Percentiles rank a stretch among this genome's conserved stretches.
These are phyloP conservation scores for Spongia lamella DNA, from an alignment of 37 sponge, comb jelly and placozoan species.

Conservation along the genomic window DNA sequence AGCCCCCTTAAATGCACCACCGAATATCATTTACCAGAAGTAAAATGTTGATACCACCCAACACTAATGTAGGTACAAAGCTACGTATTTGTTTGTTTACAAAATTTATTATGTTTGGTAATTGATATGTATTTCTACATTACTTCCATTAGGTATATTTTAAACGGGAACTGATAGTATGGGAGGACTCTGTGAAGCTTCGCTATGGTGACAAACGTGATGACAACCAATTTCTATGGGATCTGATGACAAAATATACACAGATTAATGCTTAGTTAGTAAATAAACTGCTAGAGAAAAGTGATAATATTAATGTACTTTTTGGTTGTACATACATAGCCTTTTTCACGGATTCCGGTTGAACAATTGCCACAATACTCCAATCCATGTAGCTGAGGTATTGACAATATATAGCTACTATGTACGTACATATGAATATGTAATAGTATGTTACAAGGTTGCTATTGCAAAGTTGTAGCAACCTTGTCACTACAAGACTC, in stretches of 20 bases:
- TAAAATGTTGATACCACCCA: too few species aligned
- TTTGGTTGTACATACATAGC: too few species aligned
- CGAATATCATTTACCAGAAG: too few species aligned
- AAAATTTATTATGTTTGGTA: too few species aligned
- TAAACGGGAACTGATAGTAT: conserved; percentile 85
- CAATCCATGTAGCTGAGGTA: conserved; percentile 92
- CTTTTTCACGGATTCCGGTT: conserved; percentile 94
- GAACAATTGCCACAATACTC: conserved; percentile 99
- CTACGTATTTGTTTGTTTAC: too few species aligned
- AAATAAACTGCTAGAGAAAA: too few species aligned
- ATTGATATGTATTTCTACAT: too few species aligned
- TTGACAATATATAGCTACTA: background rate
- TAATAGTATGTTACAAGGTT: background rate
- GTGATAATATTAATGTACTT: too few species aligned
- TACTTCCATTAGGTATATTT: conserved; percentile 73
- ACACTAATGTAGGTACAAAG: too few species aligned
- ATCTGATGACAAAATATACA: conserved; percentile 91
- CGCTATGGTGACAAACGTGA: conserved; percentile 73
- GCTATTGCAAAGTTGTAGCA: background rate
- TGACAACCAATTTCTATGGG: conserved; percentile 96
- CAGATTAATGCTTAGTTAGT: conserved; percentile 72
- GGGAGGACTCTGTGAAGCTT: conserved; percentile 96
- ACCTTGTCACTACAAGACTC: background rate
- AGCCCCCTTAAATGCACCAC: too few species aligned
- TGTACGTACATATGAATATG: background rate